Evolutionary conservation across 2,797 vertebrate genomes (phyloP).

Genomic region (Acrossocheilus wenchowensis): DNA sequence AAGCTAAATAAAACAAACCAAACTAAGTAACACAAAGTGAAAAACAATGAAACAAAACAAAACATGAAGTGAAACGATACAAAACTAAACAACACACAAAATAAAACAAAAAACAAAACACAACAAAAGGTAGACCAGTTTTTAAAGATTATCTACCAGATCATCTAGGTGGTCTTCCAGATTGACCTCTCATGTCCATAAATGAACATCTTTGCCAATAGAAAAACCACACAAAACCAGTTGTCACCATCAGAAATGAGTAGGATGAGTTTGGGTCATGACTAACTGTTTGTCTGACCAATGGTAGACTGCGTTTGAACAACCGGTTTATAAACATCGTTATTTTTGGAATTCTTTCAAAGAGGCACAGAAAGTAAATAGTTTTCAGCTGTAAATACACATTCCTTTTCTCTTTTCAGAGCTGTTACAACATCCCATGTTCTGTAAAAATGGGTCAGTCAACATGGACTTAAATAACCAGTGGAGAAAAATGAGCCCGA

Average conservation of each 20-base stretch:
- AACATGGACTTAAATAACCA: conserved; percentile 47
- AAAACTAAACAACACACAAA: neutral
- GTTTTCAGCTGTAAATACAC: conserved; percentile 7
- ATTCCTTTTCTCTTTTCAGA: neutral
- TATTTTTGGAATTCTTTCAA: neutral
- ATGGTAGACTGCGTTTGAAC: neutral
- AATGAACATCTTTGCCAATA: neutral
- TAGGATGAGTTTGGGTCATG: neutral
- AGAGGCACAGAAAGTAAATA: neutral
- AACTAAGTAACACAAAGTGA: neutral
- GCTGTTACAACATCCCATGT: conserved; percentile 28
- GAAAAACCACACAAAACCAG: neutral
- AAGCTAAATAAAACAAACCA: neutral
- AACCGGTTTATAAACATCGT: neutral
- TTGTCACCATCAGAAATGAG: neutral
- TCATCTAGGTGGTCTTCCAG: neutral
- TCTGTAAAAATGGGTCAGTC: conserved; percentile 52
- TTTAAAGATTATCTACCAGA: neutral
- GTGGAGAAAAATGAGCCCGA: conserved; percentile 43
- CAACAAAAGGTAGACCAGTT: neutral
- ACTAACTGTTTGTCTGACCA: neutral
- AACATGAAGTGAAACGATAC: neutral
- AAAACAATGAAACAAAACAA: neutral
- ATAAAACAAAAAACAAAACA: too few relatives aligned
- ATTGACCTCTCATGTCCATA: neutral